Conservation (phyloP, 2,113 vertebrate genomes). For the Gallinago paraguaiae region DNA sequence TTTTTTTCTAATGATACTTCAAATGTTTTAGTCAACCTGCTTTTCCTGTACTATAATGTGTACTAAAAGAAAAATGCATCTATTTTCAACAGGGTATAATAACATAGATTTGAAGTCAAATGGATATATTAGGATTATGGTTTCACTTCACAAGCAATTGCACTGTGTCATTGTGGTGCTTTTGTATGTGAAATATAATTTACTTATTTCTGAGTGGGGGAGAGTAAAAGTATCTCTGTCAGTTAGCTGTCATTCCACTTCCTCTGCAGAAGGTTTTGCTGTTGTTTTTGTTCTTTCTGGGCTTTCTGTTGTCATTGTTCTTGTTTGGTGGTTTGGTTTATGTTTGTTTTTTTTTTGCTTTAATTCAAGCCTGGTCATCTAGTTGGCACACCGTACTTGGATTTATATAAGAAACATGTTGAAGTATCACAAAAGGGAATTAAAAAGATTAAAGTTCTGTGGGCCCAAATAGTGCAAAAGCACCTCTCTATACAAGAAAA, state of each 20-base stretch:
- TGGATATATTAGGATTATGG: neutral
- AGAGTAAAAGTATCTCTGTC: neutral
- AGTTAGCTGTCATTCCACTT: neutral
- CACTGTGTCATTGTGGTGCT: neutral
- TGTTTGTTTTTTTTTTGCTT: neutral
- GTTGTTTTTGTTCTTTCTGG: neutral
- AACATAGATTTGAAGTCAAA: neutral
- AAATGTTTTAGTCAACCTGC: neutral
- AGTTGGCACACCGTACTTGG: neutral
- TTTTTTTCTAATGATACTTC: neutral
- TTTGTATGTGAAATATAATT: neutral
- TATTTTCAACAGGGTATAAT: neutral
- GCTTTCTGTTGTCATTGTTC: neutral
- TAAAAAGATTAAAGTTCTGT: neutral
- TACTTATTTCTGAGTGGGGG: neutral
- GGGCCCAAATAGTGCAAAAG: neutral
- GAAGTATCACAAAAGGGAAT: neutral
- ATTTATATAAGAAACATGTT: neutral
- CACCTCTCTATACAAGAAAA: neutral
- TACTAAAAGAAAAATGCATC: neutral
- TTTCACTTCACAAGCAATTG: neutral
- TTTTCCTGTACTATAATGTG: neutral
- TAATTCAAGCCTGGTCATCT: neutral
- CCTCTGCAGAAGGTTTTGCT: neutral
- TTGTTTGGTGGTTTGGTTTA: neutral